phyloP scores from a whole-genome alignment of 2,113 vertebrate species.

The Lipophrys pholis region DNA sequence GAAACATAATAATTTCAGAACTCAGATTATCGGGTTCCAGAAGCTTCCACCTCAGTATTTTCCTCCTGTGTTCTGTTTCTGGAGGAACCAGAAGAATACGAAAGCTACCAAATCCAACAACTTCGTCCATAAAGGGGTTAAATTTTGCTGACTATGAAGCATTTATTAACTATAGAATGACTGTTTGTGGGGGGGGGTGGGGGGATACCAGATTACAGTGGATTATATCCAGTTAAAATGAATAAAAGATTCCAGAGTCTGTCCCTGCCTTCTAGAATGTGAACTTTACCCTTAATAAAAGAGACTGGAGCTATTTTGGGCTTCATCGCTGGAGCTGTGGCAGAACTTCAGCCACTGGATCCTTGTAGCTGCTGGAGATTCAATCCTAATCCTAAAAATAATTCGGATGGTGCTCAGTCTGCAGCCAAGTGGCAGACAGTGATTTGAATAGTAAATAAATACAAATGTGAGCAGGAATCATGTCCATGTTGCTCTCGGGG shows the following conservation, averaged over 20 bases:
- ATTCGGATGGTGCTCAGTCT: slow-evolving; percentile 10
- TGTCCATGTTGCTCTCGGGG: neutral
- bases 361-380: slow-evolving; percentile 10
- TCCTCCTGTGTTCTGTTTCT: no score
- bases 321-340: slow-evolving; percentile 31
- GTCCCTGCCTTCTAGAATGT: neutral
- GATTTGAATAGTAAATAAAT: slow-evolving; percentile 11
- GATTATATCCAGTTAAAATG: neutral
- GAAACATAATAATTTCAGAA: no score
- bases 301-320: slow-evolving; percentile 41
- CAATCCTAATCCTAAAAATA: slow-evolving; percentile 56
- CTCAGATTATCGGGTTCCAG: no score
- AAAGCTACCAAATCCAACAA: no score
- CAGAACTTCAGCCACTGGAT: slow-evolving; percentile 26
- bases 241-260: no score
- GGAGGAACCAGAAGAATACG: no score
- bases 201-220: neutral
- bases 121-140: no score
- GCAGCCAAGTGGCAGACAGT: neutral
- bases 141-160: no score
- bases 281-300: slow-evolving; percentile 53
- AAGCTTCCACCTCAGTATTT: no score
- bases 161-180: no score
- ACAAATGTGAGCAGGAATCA: no score
- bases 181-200: no score